Evolutionary conservation across 2,888 invertebrate species (phyloP).

Genomic region (Epistrophe eligans): DNA sequence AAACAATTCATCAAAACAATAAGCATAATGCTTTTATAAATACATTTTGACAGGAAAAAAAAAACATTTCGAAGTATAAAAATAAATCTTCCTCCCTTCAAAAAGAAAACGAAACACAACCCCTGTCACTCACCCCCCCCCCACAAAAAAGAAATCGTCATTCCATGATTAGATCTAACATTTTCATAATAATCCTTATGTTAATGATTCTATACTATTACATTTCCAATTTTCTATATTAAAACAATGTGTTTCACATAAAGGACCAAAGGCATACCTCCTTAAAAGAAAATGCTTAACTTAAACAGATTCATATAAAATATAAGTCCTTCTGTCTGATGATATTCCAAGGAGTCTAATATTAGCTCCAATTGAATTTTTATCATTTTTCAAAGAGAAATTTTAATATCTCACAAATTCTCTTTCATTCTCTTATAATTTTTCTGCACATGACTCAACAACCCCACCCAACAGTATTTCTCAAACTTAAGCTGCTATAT

Average conservation of each 20-base stretch:
- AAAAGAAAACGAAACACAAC: not conserved
- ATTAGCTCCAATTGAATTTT: conserved; percentile 13
- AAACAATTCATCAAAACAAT: not conserved
- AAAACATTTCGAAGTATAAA: not conserved
- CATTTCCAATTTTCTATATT: not conserved
- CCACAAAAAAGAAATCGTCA: no score
- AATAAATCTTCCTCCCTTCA: not conserved
- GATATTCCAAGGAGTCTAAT: conserved; percentile 20
- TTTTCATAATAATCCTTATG: conserved; percentile 9
- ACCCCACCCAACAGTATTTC: conserved; percentile 18
- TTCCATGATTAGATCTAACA: not conserved
- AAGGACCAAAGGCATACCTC: not conserved
- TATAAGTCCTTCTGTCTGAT: conserved; percentile 12
- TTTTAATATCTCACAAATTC: not conserved
- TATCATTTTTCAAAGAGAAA: not conserved
- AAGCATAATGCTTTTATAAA: not conserved
- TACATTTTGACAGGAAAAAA: not conserved
- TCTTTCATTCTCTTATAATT: not conserved
- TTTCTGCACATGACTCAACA: conserved; percentile 66
- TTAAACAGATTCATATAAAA: not conserved
- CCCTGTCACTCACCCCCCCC: not conserved
- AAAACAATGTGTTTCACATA: not conserved
- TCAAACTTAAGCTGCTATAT: conserved; percentile 34
- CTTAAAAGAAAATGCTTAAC: not conserved
- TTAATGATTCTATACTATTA: not conserved